Evolutionary conservation across 1,140 invertebrate genomes (phyloP).

Genomic region (Aphidius gifuensis): DNA sequence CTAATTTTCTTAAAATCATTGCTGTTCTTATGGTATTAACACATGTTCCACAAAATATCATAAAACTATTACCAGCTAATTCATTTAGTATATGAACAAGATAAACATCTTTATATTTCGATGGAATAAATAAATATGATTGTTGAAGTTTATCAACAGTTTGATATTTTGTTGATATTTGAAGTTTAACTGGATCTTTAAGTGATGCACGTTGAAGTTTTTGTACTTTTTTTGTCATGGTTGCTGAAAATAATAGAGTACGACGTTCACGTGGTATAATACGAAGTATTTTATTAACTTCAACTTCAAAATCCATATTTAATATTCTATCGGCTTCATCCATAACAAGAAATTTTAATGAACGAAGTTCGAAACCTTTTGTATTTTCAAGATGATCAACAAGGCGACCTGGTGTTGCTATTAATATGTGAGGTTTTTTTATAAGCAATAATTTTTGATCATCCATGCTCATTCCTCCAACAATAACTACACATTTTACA

Average conservation of each 20-base stretch:
- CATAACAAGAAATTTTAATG: conserved; percentile 89
- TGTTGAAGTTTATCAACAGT: conserved; percentile 97
- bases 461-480: conserved; percentile 98
- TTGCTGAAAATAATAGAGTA: conserved; percentile 93
- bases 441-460: conserved; percentile 85
- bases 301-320: conserved; percentile 96
- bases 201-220: conserved; percentile 95
- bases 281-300: conserved; percentile 93
- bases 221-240: conserved; percentile 98
- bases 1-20: conserved; percentile 82
- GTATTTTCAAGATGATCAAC: conserved; percentile 92
- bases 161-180: conserved; percentile 96
- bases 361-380: conserved; percentile 87
- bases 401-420: conserved; percentile 87
- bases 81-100: conserved; percentile 95
- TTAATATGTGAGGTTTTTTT: conserved; percentile 94
- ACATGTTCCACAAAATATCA: conserved; percentile 96
- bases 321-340: conserved; percentile 94
- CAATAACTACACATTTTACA: conserved; percentile 92
- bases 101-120: conserved; percentile 97
- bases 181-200: conserved; percentile 88
- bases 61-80: conserved; percentile 92
- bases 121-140: conserved; percentile 93
- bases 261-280: conserved; percentile 84
- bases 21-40: conserved; percentile 86